phyloP scores from a whole-genome alignment of 1,140 invertebrate genomes.

The Chionoecetes opilio region DNA sequence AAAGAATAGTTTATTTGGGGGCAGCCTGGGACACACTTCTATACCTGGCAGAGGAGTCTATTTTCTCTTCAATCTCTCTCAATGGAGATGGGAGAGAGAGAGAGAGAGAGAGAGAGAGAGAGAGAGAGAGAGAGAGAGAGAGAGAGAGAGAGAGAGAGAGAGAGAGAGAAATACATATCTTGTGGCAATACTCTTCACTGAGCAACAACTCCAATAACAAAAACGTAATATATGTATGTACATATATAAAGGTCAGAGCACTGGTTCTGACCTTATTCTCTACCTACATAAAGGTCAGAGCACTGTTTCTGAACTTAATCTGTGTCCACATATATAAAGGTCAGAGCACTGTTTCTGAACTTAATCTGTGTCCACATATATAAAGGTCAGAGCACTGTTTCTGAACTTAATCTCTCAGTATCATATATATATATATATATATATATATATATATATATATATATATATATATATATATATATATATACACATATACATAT shows the following conservation, averaged over 20 bases:
- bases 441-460: not conserved
- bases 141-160: not conserved
- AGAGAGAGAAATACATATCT: not conserved
- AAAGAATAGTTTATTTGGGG: too few relatives aligned
- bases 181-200: not conserved
- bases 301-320: not conserved
- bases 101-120: too few relatives aligned
- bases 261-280: not conserved
- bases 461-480: not conserved
- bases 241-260: not conserved
- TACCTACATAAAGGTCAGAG: not conserved
- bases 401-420: not conserved
- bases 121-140: too few relatives aligned
- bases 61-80: not conserved
- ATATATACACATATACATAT: too few relatives aligned
- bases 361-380: not conserved
- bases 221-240: not conserved
- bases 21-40: not conserved
- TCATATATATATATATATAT: not conserved
- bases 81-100: too few relatives aligned
- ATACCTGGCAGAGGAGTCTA: too few relatives aligned
- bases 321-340: not conserved
- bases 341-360: not conserved
- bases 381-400: not conserved
- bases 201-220: constrained; percentile 15